Evolutionary conservation across 2,888 invertebrate species (phyloP), one percentile per base, ranked within the genome.

Genomic region (Epinotia demarniana): DNA sequence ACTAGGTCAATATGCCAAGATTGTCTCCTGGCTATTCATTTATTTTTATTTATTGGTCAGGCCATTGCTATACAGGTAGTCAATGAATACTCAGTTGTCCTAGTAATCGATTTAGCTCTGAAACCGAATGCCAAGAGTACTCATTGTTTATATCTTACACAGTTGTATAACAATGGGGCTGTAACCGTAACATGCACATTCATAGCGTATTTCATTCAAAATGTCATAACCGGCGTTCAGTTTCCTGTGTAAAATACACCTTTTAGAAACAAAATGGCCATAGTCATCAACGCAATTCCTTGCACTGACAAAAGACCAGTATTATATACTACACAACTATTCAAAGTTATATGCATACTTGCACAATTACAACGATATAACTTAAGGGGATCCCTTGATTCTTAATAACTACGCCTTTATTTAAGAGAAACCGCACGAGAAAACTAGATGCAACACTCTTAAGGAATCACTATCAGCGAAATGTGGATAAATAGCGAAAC

Each of bases 1-100:
- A 43, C 63, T 63, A 63, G 63, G 63, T 63, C 46, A 63, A 63
- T 8, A 43, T 19, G 13, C 43, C 19, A 46, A 19, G 43, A 43
- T 63, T 63, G n/a, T 61, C 33, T 2, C 12, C 18, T 43, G 18
- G 11, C 3, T 27, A 27, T 46, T 39, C 43, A 62, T 43, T 16
- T 18, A 33, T 46, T 23, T 23, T 18, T 46, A 16, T 9, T 61
- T 12, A 13, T 19, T 64, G 13, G 49, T 64, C 16, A 19, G 19
- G 43, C 46, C 2, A 33, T 27, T 11, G n/a, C 3, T 18, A 4
- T 11, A 43, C 23, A 18, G 39, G 18, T 39, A 62, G 33, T 62
- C 62, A 62, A 39, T 23, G n/a, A n/a, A 57, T 18, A n/a, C 18
- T 9, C 11, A 19, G 19, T 19, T 12, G 43, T 33, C n/a, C 3